Conservation (phyloP, 1,140 invertebrate genomes). For the Hyles vespertilio region DNA sequence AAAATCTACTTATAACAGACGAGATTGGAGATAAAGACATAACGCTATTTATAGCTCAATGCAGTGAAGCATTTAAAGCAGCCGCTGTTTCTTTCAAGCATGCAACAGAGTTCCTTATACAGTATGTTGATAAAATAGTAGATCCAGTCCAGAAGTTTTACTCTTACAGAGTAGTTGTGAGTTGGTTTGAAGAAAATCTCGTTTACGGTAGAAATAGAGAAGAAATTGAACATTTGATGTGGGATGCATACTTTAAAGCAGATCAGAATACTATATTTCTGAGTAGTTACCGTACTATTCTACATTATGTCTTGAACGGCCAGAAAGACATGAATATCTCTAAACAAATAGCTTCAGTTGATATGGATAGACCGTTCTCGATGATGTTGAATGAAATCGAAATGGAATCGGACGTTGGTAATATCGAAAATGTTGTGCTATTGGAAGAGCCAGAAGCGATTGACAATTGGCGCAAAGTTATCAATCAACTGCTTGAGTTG, state of each 20-base stretch:
- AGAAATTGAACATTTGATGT: constrained; percentile 75
- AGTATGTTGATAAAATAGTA: constrained; percentile 68
- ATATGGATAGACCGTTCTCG: constrained; percentile 51
- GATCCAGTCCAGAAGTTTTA: constrained; percentile 71
- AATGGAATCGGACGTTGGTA: constrained; percentile 63
- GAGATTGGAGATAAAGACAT: constrained; percentile 57
- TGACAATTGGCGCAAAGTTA: constrained; percentile 48
- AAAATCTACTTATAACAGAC: constrained; percentile 41
- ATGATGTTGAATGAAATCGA: constrained; percentile 62
- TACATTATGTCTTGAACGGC: constrained; percentile 52
- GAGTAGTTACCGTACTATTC: constrained; percentile 51
- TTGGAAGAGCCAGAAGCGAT: constrained; percentile 51
- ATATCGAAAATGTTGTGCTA: constrained; percentile 52
- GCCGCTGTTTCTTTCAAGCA: constrained; percentile 72
- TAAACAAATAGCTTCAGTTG: constrained; percentile 4
- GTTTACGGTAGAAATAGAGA: constrained; percentile 58
- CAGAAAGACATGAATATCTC: constrained; percentile 48
- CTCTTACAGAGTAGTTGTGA: constrained; percentile 73
- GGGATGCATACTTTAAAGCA: constrained; percentile 65
- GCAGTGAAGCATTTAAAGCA: constrained; percentile 76
- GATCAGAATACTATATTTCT: constrained; percentile 43
- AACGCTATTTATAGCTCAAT: constrained; percentile 75
- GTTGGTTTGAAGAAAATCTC: constrained; percentile 72
- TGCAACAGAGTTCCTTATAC: constrained; percentile 76
- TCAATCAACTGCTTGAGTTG: constrained; percentile 50